These are phyloP conservation scores for Cynopterus brachyotis DNA, from an alignment of 2,113 vertebrate genomes.

Conservation along the genomic window DNA sequence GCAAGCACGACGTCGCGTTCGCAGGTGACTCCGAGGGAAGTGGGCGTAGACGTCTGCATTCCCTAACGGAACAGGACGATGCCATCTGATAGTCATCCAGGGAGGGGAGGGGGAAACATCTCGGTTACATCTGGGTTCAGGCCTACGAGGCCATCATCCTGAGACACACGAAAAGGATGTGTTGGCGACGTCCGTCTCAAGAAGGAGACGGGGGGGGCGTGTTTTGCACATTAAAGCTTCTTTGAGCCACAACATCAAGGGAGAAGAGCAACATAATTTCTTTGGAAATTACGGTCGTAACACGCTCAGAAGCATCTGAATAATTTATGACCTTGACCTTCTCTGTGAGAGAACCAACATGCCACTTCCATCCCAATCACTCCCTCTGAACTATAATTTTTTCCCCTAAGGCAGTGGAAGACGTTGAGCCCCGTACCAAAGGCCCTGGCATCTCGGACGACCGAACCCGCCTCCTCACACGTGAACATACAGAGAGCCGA, in stretches of 20 bases:
- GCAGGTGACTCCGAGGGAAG: background rate
- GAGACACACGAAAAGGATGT: background rate
- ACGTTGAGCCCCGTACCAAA: background rate
- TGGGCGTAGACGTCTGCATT: background rate
- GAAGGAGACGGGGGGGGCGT: background rate
- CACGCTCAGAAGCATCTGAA: background rate
- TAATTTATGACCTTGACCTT: conserved; percentile 57
- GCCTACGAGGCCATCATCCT: background rate
- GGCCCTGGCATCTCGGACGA: background rate
- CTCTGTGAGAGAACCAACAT: conserved; percentile 14
- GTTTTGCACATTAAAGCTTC: background rate
- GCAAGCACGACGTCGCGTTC: background rate
- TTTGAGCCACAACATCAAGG: background rate
- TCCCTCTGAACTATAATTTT: conserved; percentile 43
- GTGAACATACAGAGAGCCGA: background rate
- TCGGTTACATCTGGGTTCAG: conserved; percentile 41
- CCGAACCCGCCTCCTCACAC: background rate
- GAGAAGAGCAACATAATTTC: background rate
- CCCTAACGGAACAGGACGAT: background rate
- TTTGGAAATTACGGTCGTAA: too few species aligned
- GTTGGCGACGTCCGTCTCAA: background rate
- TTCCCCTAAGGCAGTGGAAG: conserved; percentile 45
- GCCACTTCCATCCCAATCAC: conserved; percentile 1
- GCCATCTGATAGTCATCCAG: background rate
- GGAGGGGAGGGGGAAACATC: conserved; percentile 27